Base-by-base conservation (phyloP, 2,113 vertebrate genomes). In the Desmodus rotundus region DNA sequence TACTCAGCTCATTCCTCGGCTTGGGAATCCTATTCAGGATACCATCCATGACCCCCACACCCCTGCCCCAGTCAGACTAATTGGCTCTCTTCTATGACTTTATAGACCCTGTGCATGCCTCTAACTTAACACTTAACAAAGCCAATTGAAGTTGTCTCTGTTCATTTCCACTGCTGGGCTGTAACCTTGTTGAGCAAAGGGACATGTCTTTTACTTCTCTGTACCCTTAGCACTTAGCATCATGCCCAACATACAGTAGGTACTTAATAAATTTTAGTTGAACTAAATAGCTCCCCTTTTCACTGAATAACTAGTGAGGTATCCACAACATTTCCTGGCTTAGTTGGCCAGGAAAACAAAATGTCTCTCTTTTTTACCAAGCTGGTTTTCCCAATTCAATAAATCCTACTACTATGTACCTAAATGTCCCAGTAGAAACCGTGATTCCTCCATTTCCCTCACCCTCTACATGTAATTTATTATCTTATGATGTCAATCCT, bases 11-110 rank as follows among this genome's bases (percentile, higher is more conserved):
- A 41, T 81, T 82, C 74, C 68, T 87, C 52, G 76, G 52, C 54
- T 92, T 85, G 86, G 74, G 89, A 54, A 87, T 74, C 63, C 89
- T 73, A 45, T 86, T 94, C 50, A 95, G 77, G 47, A 88, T 28
- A 84, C 54, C 54, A 72, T 92, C 83, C 24, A 26, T 95, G 85
- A 54, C 77, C 67, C 26, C 24, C 38, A 74, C 31, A 31, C 11
- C 38, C 43, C 20, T 56, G 17, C 10, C 20, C 68, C 52, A 52
- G 61, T 74, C 68, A 89, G 74, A 94, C 52, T 89, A 83, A 94
- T 17, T 67, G 76, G 45, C 58, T 94, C 5, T 93, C 77, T 89
- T 91, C 58, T 91, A 11, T 94, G 82, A 88, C 45, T 80, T 83
- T 91, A 63, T 70, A 80, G 93, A 92, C 84, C 93, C 43, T 82